Base-by-base conservation (phyloP, 2,888 invertebrate genomes). In the Camptogramma bilineatum region DNA sequence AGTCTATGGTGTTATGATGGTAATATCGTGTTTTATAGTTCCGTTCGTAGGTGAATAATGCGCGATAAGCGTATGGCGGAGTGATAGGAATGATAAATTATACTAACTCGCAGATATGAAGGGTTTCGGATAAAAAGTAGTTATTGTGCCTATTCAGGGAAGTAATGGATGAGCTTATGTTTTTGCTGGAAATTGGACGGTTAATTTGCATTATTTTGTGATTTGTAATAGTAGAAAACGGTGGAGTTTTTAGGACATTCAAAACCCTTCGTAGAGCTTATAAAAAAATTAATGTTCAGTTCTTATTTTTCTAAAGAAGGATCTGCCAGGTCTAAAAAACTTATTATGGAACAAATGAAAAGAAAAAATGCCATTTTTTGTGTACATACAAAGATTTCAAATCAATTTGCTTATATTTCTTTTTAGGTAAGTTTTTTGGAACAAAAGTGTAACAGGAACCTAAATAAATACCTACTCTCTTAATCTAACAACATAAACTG, bases 11-110 rank as follows among this genome's bases (percentile, higher is more conserved):
- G 77, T 82, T 83, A 81, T 73, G 73, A 71, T 68, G 75, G 75
- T 77, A 79, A 81, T 84, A 83, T 80, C 54, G 76, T 76, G 79
- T 80, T 84, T 84, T 84, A 84, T 83, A 80, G 78, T 82, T 83
- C 84, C 82, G 78, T 71, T 71, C 64, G 64, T 73, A 75, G 75
- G 77, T 76, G 75, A 80, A 79, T 80, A 80, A 80, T 71, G 67
- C 52, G 54, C 67, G 64, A 69, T 71, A 71, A 70, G 64, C 68
- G 62, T 62, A 60, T 60, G 57, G 47, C n/a, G 44, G 51, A 64
- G 50, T 60, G 68, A 65, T 68, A 64, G 52, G 47, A 46, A 39
- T 53, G 55, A 66, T 66, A 66, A 58, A 66, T 59, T 46, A 60
- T 60, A 42, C n/a, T 1, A 59, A 55, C 54, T 55, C 58, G 34